Evolutionary conservation across 2,888 invertebrate species (phyloP), one percentile per base, ranked within the genome.

Genomic region (Scaptomyza cyrtandrae): DNA sequence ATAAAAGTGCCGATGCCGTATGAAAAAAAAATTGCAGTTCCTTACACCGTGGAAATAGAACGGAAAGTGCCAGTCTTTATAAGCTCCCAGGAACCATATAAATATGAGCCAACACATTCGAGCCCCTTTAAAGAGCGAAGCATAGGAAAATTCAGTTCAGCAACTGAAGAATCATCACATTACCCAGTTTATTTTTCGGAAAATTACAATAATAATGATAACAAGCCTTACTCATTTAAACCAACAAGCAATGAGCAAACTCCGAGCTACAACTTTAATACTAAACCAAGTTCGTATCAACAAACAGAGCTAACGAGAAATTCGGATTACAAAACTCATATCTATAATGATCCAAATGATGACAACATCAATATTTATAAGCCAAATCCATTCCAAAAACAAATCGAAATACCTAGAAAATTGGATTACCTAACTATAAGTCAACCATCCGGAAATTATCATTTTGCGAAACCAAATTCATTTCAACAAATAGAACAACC

Each of bases 61-160:
- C 92, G 91, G 66, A 93, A 91, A 71, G 90, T 93, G 1, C 93
- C 93, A 0, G 68, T 91, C 16, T 92, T 89, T 33, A 88, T 92
- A 55, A 89, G 84, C 5, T 56, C 86, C 9, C 79, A 78, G 9
- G 83, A 86, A 24, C 94, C 94, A 0, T 93, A 93, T 43, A 90
- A 86, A 63, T 89, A 72, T 55, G 91, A 90, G 33, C 63, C 77
- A 14, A 56, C 71, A 1, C 35, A 53, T 29, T 44, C 43, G 0
- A 88, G 74, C 62, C 16, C 74, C 10, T 64, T 71, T 11, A 72
- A 75, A 13, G 78, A 79, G 3, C 65, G 61, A 13, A 74, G 84
- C 29, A 61, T 64, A 10, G 31, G 60, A 0, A 76, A 78, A 31
- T 74, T 68, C 6, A 59, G 45, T 19, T 43, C 50, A 9, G 66